Conservation (phyloP, 2,113 vertebrate species). For the Dascyllus trimaculatus region DNA sequence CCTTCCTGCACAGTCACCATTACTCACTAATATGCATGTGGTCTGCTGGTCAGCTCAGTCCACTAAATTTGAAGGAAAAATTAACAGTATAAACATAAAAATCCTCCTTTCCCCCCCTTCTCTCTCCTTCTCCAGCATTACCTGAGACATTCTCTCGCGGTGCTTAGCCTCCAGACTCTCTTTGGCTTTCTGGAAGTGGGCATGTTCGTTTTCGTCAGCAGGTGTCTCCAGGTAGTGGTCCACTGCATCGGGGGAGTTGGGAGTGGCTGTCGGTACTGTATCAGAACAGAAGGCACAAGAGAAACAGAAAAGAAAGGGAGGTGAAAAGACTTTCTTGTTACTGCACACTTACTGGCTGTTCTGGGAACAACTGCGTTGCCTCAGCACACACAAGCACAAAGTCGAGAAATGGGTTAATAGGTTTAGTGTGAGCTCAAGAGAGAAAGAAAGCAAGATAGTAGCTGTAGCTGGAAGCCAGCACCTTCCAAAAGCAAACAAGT, state of each 20-base stretch:
- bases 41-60: too few relatives aligned
- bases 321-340: conserved; percentile 23
- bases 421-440: conserved; percentile 38
- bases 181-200: conserved; percentile 97
- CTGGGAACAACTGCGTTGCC: background rate
- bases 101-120: too few relatives aligned
- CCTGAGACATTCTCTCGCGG: conserved; percentile 97
- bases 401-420: conserved; percentile 46
- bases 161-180: conserved; percentile 97
- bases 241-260: conserved; percentile 94
- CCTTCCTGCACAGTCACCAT: background rate
- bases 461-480: conserved; percentile 48
- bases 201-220: conserved; percentile 96
- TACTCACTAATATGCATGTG: background rate
- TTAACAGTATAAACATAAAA: too few relatives aligned
- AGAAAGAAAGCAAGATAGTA: conserved; percentile 27
- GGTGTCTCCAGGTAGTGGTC: conserved; percentile 97
- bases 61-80: too few relatives aligned
- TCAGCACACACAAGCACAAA: conserved; percentile 23
- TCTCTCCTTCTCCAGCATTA: conserved; percentile 51
- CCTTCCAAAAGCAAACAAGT: conserved; percentile 36
- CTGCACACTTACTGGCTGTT: background rate
- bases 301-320: background rate
- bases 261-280: conserved; percentile 93
- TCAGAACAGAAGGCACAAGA: background rate